phyloP scores from a whole-genome alignment of 2,888 invertebrate species.

The Scaptomyza polygonia region DNA sequence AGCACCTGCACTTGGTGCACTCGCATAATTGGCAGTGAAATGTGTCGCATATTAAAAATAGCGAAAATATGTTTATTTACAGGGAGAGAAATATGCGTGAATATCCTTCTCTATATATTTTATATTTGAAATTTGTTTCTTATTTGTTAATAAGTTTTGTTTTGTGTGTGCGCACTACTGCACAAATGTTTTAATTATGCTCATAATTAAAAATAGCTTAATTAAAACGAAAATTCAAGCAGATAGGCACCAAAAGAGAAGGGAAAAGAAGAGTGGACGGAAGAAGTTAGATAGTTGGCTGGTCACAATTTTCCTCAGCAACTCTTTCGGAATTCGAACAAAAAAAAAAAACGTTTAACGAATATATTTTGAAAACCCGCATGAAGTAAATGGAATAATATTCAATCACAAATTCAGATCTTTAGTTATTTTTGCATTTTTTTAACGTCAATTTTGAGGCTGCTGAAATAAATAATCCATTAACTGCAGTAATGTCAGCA shows the following conservation, averaged over 20 bases:
- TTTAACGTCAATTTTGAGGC: neutral
- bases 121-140: neutral
- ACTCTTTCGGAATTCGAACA: neutral
- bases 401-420: neutral
- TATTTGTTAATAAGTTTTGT: constrained; percentile 1
- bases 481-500: neutral
- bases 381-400: neutral
- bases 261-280: neutral
- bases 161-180: neutral
- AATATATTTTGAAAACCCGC: neutral
- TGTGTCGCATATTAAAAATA: constrained; percentile 49
- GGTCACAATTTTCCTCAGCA: constrained; percentile 30
- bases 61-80: constrained; percentile 5
- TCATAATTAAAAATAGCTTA: constrained; percentile 47
- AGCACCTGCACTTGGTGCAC: constrained; percentile 55
- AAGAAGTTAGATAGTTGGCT: constrained; percentile 9
- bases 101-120: neutral
- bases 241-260: neutral
- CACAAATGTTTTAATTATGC: constrained; percentile 54
- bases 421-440: neutral
- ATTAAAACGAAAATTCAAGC: constrained; percentile 48
- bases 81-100: neutral
- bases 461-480: neutral
- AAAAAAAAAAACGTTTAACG: neutral
- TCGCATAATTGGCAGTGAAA: constrained; percentile 61